These are phyloP conservation scores for Acanthoscelides obtectus DNA, from an alignment of 2,888 invertebrate genomes.

Conservation along the genomic window DNA sequence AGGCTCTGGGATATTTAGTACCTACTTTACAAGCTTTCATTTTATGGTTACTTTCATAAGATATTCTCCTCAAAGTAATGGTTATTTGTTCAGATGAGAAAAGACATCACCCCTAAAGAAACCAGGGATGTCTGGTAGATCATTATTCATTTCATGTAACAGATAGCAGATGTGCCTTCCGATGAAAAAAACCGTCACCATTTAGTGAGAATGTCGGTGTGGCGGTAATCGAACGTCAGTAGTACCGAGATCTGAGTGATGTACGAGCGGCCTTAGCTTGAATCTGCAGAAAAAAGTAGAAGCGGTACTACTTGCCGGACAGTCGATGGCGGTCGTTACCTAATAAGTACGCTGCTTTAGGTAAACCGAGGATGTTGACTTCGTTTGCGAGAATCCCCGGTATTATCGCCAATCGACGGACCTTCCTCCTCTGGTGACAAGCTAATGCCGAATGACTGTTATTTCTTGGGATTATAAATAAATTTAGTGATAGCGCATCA, in stretches of 20 bases:
- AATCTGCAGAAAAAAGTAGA: background rate
- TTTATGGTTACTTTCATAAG: too few relatives aligned
- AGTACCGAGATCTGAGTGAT: background rate
- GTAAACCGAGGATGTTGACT: conserved; percentile 11
- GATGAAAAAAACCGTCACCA: background rate
- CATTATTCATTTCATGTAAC: background rate
- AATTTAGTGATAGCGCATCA: background rate
- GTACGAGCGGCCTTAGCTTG: background rate
- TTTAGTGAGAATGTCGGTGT: background rate
- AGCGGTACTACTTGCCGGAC: background rate
- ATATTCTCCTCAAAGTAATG: too few relatives aligned
- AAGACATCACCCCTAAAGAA: too few relatives aligned
- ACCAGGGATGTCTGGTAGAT: background rate
- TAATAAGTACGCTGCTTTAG: conserved; percentile 4
- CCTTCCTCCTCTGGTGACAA: background rate
- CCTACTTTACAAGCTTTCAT: too few relatives aligned
- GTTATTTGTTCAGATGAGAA: too few relatives aligned
- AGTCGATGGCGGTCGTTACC: background rate
- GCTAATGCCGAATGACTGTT: too few relatives aligned
- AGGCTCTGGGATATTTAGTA: too few relatives aligned
- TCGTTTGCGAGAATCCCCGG: conserved; percentile 2
- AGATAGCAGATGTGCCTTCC: background rate
- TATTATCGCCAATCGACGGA: background rate
- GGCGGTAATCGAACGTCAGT: background rate
- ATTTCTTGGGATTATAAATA: background rate